phyloP scores from a whole-genome alignment of 2,888 invertebrate genomes.

The Macrophya annulata region DNA sequence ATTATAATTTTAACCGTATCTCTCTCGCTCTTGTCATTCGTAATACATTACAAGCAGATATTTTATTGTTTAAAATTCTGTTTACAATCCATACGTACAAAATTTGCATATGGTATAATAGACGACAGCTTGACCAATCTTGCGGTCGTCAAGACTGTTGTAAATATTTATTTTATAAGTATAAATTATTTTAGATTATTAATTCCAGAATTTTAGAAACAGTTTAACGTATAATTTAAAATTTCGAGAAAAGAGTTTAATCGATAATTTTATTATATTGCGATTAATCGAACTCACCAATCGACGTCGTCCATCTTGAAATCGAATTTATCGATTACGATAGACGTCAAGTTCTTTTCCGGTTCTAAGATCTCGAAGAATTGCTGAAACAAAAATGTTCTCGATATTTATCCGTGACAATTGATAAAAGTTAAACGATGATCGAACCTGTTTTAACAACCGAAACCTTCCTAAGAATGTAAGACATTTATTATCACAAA shows the following conservation, averaged over 20 bases:
- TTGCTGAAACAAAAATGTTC: constrained; percentile 7
- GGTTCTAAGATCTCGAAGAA: constrained; percentile 26
- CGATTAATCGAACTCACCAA: constrained; percentile 13
- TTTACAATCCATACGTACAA: neutral
- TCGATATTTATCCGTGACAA: constrained; percentile 14
- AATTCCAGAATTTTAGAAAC: neutral
- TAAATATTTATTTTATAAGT: neutral
- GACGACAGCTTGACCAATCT: neutral
- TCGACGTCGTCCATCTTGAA: neutral
- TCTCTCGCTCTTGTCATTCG: neutral
- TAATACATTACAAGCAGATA: neutral
- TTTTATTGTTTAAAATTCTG: neutral
- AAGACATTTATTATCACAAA: constrained; percentile 9
- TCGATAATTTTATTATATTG: neutral
- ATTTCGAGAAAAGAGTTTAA: neutral
- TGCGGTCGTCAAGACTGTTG: neutral
- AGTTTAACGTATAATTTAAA: neutral
- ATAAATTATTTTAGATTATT: neutral
- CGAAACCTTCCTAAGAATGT: constrained; percentile 22
- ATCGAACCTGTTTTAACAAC: neutral
- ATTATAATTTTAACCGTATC: neutral
- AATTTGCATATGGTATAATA: neutral
- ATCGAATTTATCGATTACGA: neutral
- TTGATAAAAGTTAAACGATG: neutral
- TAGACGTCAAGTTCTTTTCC: constrained; percentile 35